Evolutionary conservation across 2,797 vertebrate genomes (phyloP).

Genomic region (Melanotaenia boesemani): DNA sequence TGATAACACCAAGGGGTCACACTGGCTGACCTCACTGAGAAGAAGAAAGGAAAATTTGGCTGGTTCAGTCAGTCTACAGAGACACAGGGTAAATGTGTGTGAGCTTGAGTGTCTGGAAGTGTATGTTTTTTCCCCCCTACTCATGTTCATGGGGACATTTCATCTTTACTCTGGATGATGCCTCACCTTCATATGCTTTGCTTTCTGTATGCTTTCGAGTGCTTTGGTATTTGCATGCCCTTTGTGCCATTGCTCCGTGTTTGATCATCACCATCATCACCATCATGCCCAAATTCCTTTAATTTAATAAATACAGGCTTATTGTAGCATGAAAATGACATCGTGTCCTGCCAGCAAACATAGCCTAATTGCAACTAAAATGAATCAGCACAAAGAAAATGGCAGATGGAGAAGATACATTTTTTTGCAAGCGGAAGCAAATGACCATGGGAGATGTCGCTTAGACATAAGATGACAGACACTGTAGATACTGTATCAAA

Average conservation of each 20-base stretch:
- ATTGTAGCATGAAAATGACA: not conserved
- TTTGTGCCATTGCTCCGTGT: constrained; percentile 6
- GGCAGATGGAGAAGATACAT: not conserved
- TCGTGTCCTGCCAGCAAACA: not conserved
- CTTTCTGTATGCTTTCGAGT: constrained; percentile 21
- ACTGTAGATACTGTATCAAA: not conserved
- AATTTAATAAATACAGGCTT: not conserved
- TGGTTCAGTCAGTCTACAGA: constrained; percentile 95
- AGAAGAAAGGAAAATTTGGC: constrained; percentile 96
- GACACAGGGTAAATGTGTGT: constrained; percentile 92
- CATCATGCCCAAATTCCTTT: constrained; percentile 3
- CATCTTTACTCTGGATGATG: constrained; percentile 34
- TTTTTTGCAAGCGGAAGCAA: not conserved
- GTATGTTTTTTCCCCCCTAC: constrained; percentile 18
- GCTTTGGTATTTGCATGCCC: constrained; percentile 32
- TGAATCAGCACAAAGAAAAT: not conserved
- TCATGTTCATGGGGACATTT: constrained; percentile 38
- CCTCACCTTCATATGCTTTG: constrained; percentile 42
- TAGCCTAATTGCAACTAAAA: not conserved
- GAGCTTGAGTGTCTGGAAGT: constrained; percentile 26
- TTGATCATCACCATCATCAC: constrained; percentile 9
- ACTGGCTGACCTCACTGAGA: constrained; percentile 94
- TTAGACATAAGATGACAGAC: not conserved
- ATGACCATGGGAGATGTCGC: not conserved
- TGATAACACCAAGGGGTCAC: constrained; percentile 91